Conservation (phyloP, 2,113 vertebrate genomes). For the Notiomystis cincta region DNA sequence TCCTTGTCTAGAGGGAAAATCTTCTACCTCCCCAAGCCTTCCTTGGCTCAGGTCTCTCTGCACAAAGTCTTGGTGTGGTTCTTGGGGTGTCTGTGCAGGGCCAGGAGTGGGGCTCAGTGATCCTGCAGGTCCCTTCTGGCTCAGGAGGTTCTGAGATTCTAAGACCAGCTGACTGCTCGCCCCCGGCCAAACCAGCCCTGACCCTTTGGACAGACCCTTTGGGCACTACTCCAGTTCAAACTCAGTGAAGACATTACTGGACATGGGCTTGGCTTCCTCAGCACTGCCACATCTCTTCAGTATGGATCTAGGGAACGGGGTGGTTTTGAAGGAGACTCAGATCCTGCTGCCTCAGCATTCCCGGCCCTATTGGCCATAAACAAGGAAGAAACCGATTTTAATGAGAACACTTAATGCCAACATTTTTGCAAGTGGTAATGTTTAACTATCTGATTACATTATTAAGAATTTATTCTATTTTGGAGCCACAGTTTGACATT, state of each 20-base stretch:
- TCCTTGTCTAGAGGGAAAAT: background rate
- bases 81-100: background rate
- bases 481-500: background rate
- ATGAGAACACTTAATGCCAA: background rate
- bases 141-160: background rate
- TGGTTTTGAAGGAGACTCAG: background rate
- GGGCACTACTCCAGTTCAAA: background rate
- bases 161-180: accelerated
- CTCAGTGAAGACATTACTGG: background rate
- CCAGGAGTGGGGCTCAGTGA: accelerated
- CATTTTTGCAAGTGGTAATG: background rate
- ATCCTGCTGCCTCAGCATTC: background rate
- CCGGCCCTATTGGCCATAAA: background rate
- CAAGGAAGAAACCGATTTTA: background rate
- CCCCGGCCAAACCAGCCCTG: background rate
- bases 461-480: constrained; percentile 16
- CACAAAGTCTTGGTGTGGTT: too few relatives aligned
- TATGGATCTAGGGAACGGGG: background rate
- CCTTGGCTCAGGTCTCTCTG: background rate
- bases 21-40: background rate
- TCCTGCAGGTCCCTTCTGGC: background rate
- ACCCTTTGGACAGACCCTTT: background rate
- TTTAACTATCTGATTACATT: background rate
- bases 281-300: background rate
- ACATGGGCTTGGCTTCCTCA: background rate